A percentile compares a stretch with the other conserved stretches of the same genome.
These are phyloP conservation scores for Lytechinus variegatus DNA, from an alignment of 35 echinoderm and acorn worm species.

Conservation along the genomic window DNA sequence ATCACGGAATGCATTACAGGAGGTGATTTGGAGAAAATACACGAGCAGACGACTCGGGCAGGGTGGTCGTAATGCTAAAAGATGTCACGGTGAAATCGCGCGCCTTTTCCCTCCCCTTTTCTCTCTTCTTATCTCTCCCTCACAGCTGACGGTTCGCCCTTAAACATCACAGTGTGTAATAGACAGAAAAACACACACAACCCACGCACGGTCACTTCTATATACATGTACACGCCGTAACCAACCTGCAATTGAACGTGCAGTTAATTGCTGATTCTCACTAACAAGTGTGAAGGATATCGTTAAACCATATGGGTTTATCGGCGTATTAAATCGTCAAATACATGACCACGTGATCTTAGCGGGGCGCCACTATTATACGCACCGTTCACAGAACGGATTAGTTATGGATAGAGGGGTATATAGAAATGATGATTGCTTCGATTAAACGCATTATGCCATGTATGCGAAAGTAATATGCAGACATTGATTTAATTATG, in stretches of 20 bases:
- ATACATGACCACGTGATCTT: neutral
- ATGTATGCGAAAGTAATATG: neutral
- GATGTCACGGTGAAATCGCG: neutral
- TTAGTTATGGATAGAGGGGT: neutral
- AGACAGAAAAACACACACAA: neutral
- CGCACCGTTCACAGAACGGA: neutral
- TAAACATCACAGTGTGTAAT: neutral
- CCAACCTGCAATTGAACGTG: neutral
- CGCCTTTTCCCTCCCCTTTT: neutral
- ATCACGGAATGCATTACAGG: neutral
- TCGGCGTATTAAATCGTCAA: neutral
- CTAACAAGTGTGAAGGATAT: constrained; percentile 12
- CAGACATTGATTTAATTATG: neutral
- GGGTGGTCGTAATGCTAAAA: neutral
- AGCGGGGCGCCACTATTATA: neutral
- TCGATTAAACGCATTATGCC: neutral
- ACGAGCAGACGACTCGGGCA: neutral
- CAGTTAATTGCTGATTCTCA: neutral
- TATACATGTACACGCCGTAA: neutral
- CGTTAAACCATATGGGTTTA: constrained; percentile 3
- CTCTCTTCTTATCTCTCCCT: neutral
- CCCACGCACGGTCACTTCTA: too few relatives aligned
- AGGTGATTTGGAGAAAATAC: neutral
- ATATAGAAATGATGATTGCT: neutral
- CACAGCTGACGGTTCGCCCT: neutral